Evolutionary conservation across 1,140 invertebrate species (phyloP).

Genomic region (Cyphomyrmex costatus): DNA sequence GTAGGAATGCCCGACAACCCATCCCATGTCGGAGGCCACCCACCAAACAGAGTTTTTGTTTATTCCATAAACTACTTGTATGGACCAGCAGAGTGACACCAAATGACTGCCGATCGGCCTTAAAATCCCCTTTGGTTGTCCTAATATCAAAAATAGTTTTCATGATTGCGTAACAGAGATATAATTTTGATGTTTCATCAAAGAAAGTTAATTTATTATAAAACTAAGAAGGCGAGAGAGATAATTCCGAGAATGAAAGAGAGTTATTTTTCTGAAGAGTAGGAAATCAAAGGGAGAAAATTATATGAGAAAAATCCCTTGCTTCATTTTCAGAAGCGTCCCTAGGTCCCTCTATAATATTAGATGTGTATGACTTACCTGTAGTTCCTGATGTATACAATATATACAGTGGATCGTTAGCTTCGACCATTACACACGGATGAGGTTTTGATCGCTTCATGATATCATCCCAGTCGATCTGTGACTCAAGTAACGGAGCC

Average conservation of each 20-base stretch:
- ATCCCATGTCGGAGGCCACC: slow-evolving; percentile 96
- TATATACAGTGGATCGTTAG: slow-evolving; percentile 96
- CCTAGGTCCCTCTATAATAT: background rate
- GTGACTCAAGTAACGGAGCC: slow-evolving; percentile 88
- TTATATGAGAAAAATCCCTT: background rate
- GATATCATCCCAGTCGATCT: slow-evolving; percentile 93
- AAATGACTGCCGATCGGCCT: slow-evolving; percentile 95
- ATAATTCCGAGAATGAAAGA: background rate
- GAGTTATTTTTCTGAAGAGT: background rate
- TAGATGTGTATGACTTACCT: slow-evolving; percentile 83
- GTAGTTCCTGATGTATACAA: slow-evolving; percentile 98
- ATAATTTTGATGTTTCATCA: background rate
- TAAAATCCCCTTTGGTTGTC: slow-evolving; percentile 94
- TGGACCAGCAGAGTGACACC: slow-evolving; percentile 94
- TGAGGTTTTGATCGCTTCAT: slow-evolving; percentile 89
- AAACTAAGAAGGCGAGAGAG: background rate
- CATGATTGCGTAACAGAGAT: background rate
- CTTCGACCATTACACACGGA: slow-evolving; percentile 94
- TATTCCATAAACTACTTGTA: slow-evolving; percentile 94
- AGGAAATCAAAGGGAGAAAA: background rate
- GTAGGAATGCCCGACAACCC: slow-evolving; percentile 98
- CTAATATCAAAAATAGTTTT: slow-evolving; percentile 79
- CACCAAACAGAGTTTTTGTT: slow-evolving; percentile 95
- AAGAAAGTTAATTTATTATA: background rate
- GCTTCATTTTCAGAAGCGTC: background rate